A percentile compares a stretch with the other conserved stretches of the same genome.
These are phyloP conservation scores for Andricus quercusramuli DNA, from an alignment of 2,888 invertebrate genomes.

Conservation along the genomic window DNA sequence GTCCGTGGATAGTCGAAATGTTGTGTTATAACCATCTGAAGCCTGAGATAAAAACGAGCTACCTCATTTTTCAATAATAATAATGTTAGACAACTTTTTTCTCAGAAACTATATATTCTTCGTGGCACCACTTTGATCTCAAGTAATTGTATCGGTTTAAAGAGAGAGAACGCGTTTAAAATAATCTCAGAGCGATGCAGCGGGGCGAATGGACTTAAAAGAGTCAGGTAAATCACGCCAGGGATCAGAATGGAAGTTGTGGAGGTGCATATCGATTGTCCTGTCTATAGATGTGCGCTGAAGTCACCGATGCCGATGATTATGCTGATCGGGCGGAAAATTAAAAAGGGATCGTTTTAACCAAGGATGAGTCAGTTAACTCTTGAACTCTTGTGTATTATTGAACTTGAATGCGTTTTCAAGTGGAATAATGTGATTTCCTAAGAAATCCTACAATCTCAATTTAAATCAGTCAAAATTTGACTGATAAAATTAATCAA, in stretches of 20 bases:
- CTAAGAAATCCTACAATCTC: too few species aligned
- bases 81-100: too few species aligned
- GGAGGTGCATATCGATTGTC: constrained; percentile 51
- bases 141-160: constrained; percentile 51
- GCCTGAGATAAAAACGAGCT: too few species aligned
- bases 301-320: background rate
- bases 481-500: too few species aligned
- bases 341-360: background rate
- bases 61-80: too few species aligned
- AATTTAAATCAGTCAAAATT: too few species aligned
- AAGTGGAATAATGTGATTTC: background rate
- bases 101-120: background rate
- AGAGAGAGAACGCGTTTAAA: constrained; percentile 35
- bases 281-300: constrained; percentile 21
- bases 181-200: constrained; percentile 25
- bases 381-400: background rate
- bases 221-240: constrained; percentile 40
- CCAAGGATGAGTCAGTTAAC: too few species aligned
- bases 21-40: too few species aligned
- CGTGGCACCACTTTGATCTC: constrained; percentile 48
- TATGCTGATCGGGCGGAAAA: background rate
- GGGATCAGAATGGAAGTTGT: constrained; percentile 23
- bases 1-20: too few species aligned
- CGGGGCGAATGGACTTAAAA: constrained; percentile 29
- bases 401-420: background rate